A percentile compares a stretch with the other conserved stretches of the same genome.
These are phyloP conservation scores for Gambusia affinis DNA, from an alignment of 2,113 vertebrate species.

Conservation along the genomic window DNA sequence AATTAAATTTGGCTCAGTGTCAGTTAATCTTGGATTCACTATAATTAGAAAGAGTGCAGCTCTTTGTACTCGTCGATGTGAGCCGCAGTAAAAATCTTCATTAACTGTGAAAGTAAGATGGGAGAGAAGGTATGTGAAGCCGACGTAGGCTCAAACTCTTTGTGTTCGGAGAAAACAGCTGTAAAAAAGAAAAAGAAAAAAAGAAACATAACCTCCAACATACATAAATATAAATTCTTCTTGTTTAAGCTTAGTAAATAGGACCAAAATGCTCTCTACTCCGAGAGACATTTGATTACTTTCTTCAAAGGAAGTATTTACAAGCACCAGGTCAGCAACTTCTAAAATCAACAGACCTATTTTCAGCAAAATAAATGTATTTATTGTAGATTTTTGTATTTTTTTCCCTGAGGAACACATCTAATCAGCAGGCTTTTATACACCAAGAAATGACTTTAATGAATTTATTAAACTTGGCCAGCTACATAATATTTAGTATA, in stretches of 20 bases:
- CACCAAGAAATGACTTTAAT: too few relatives aligned
- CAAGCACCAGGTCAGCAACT: neutral
- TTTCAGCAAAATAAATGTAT: too few relatives aligned
- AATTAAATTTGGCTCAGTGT: slow-evolving; percentile 54
- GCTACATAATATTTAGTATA: too few relatives aligned
- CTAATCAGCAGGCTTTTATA: too few relatives aligned
- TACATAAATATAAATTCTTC: neutral
- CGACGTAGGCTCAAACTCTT: too few relatives aligned
- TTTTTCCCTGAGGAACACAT: too few relatives aligned
- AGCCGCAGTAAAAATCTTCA: slow-evolving; percentile 3
- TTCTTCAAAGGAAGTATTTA: neutral
- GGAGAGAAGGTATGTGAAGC: neutral
- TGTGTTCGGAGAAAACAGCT: neutral
- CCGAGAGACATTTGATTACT: neutral
- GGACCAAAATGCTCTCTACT: neutral
- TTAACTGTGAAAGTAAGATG: slow-evolving; percentile 23
- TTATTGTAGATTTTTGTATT: too few relatives aligned
- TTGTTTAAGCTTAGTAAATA: neutral
- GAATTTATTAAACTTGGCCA: too few relatives aligned
- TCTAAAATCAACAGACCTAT: too few relatives aligned
- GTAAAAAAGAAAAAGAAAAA: neutral
- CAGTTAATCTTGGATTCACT: slow-evolving; percentile 34
- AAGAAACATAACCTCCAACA: neutral
- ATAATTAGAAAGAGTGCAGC: slow-evolving; percentile 37
- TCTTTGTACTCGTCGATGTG: slow-evolving; percentile 32